Evolutionary conservation across 1,140 invertebrate genomes (phyloP), one percentile per base, ranked within the genome.

Genomic region (Brachionus rubens): DNA sequence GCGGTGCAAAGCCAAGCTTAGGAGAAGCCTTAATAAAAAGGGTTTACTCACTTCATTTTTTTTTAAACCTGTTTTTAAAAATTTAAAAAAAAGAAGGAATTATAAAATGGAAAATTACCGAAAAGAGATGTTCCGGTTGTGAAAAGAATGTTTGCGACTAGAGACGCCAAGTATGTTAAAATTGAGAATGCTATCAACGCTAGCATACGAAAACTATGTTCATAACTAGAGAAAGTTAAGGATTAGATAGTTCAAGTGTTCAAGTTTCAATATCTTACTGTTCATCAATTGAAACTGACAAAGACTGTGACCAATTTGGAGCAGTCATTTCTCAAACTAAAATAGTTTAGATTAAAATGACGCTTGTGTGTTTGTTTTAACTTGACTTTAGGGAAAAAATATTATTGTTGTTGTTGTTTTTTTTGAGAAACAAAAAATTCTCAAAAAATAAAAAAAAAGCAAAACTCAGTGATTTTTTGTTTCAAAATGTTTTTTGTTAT

Each of bases 271-370:
- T 36, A 36, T 9, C 56, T 65, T 43, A 65, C 59, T 65, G 36
- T 41, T 65, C 59, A 36, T 65, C 36, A 19, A 65, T 65, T 24
- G 59, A 65, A 65, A 65, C 40, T 65, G 59, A 65, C 19, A 65
- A 65, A 65, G 59, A 65, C 59, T 65, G 59, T 30, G 59, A 65
- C 59, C 59, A 65, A 41, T 65, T 16, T 46, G 40, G 59, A 26
- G 9, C 59, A 65, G 59, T 65, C 59, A 65, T 65, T 65, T 14
- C 9, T 59, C 26, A 36, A 59, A 36, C 54, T 59, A 40, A 59
- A 36, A 36, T 10, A 36, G 9, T 36, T 9, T 33, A 36, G 10
- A 36, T 36, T 30, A 5, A 19, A 19, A 36, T 59, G 33, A 2
- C 26, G 21, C 30, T 10, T 40, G 16, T 26, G 14, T n/a, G n/a